Base-by-base conservation (phyloP, 1,140 invertebrate species). In the Hyphantria cunea region DNA sequence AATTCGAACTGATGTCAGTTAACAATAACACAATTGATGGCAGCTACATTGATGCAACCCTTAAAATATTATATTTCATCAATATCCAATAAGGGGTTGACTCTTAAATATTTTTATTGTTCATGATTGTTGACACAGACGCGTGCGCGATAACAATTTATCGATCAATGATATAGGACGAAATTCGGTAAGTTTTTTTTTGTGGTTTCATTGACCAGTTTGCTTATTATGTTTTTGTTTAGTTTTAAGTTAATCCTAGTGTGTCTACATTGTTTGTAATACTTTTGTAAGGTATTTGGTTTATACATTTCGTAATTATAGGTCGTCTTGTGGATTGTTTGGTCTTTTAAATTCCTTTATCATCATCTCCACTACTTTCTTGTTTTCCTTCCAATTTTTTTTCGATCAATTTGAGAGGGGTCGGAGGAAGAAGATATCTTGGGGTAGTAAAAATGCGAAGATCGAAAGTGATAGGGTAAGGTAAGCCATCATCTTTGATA, bases 21-120 rank as follows among this genome's bases (percentile, higher is more conserved):
- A 66, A 70, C 66, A 72, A 74, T 70, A 72, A 60, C 67, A 67
- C 69, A 78, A 75, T 78, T 58, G 69, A 70, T 62, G 15, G 39
- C 41, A 66, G 63, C 31, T 41, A 15, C 53, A 47, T 54, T 41
- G 25, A 25, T 37, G 34, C 45, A 79, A 76, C 80, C 82, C 77
- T 82, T 72, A 60, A 68, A 80, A 81, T 82, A 85, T 86, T 74
- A 76, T 78, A 81, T 81, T 84, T 77, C 72, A 78, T 74, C 71
- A 72, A 80, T 74, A 44, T 39, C 47, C 31, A 54, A 67, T 61
- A 61, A 63, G 72, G 76, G 82, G 81, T 75, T 70, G 52, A 53
- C 56, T 49, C 54, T 64, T 66, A 76, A 75, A 80, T 85, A 42
- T 71, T 72, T 80, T 73, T 73, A 78, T 78, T 68, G 75, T 79